Percentiles rank a stretch among this genome's conserved stretches.
phyloP scores from a whole-genome alignment of 2,888 invertebrate genomes.

The Pollenia griseotomentosa region DNA sequence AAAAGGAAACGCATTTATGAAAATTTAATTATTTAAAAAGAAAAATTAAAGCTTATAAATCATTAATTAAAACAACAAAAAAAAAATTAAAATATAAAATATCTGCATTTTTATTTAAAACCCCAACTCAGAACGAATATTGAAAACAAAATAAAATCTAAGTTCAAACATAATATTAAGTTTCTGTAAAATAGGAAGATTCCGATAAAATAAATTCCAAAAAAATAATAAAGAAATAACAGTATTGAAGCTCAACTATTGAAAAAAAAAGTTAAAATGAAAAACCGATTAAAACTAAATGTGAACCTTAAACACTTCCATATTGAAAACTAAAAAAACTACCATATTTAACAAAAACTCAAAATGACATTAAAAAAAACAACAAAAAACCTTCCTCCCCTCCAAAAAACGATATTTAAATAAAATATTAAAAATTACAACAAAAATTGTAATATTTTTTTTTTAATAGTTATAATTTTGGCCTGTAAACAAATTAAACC shows the following conservation, averaged over 20 bases:
- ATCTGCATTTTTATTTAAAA: conserved; percentile 37
- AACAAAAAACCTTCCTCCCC: conserved; percentile 68
- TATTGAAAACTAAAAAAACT: conserved; percentile 72
- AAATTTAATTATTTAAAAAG: conserved; percentile 43
- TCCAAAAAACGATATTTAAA: conserved; percentile 42
- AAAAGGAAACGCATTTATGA: conserved; percentile 46
- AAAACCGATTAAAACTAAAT: conserved; percentile 72
- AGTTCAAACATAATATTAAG: conserved; percentile 67
- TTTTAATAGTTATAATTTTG: conserved; percentile 51
- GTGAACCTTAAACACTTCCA: conserved; percentile 70
- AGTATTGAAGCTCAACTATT: conserved; percentile 72
- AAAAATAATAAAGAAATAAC: conserved; percentile 45
- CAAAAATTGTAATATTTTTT: conserved; percentile 19
- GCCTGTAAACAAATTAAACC: conserved; percentile 69
- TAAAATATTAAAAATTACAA: conserved; percentile 28
- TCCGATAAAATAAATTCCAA: conserved; percentile 60
- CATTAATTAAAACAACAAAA: conserved; percentile 14
- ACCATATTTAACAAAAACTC: conserved; percentile 54
- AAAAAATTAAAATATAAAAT: not conserved
- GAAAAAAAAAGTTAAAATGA: conserved; percentile 46
- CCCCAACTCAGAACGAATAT: conserved; percentile 48
- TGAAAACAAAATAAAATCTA: conserved; percentile 50
- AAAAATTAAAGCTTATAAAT: conserved; percentile 50
- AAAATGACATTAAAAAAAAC: conserved; percentile 52
- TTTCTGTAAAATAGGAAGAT: conserved; percentile 60